Evolutionary conservation across 2,888 invertebrate species (phyloP), one percentile per base, ranked within the genome.

Genomic region (Alitta virens): DNA sequence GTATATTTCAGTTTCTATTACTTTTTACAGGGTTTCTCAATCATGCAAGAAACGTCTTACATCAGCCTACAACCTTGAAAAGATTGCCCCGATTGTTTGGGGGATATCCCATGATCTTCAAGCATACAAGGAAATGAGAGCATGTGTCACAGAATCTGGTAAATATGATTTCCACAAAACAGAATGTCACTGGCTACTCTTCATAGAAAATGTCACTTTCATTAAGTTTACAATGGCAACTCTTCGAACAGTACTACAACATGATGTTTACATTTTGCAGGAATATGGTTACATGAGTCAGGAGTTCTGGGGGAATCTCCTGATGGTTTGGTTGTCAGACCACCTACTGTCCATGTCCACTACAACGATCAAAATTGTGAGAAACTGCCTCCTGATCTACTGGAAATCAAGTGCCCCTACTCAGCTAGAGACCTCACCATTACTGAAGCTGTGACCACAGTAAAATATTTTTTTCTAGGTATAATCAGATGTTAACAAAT

Each of bases 351-450:
- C 1, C 25, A 1, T 18, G 18, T 53, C 7, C 14, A 25, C 53
- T 25, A 5, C 5, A 25, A 53, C 14, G 26, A 18, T 1, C 24
- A 24, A 2, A n/a, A 24, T 12, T 24, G 18, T 2, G 26, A n/a
- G n/a, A 2, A 2, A 9, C 26, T 23, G 1, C 2, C 26, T 25
- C 57, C 57, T 21, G 57, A 46, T 5, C n/a, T 57, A 9, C 46
- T 57, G 16, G 57, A 57, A 27, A 25, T 57, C 12, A 57, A 57
- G 43, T 57, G 57, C 46, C 57, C 57, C 16, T 46, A 9, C 5
- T 14, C 49, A n/a, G 57, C 57, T 1, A 18, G 42, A 46, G 57
- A 43, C 25, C 3, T 24, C 24, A 57, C 57, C 1, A 25, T 43
- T 3, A 12, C 9, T 5, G 25, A 57, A 23, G 49, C 57, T 14